These are phyloP conservation scores for Prostheceraeus crozeri DNA, from an alignment of 2,888 invertebrate genomes.

Conservation along the genomic window DNA sequence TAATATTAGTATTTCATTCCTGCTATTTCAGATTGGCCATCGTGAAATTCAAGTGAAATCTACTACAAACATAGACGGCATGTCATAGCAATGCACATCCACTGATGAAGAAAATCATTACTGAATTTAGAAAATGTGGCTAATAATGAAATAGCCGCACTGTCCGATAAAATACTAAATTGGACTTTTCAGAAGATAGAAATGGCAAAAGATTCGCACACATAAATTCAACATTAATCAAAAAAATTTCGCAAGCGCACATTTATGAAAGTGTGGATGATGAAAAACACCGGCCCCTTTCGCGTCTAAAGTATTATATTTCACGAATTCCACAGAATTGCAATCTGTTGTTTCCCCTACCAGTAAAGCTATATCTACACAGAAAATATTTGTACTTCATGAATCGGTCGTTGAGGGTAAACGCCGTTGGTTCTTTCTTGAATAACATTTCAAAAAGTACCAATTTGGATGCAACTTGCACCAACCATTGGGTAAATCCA, in stretches of 20 bases:
- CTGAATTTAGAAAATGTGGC: too few relatives aligned
- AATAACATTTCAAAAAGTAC: neutral
- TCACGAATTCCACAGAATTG: neutral
- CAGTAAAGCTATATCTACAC: neutral
- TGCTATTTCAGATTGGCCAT: too few relatives aligned
- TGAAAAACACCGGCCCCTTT: neutral
- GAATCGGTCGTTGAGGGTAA: neutral
- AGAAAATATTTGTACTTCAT: neutral
- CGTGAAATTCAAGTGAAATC: too few relatives aligned
- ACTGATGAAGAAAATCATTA: too few relatives aligned
- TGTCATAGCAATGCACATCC: too few relatives aligned
- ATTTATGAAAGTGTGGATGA: neutral
- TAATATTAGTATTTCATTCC: too few relatives aligned
- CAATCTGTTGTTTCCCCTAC: neutral
- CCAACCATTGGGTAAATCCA: conserved; percentile 1
- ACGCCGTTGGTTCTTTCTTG: conserved; percentile 9
- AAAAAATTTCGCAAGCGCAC: neutral
- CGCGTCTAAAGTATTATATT: neutral
- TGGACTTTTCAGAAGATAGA: too few relatives aligned
- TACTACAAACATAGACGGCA: too few relatives aligned
- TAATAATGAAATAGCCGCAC: too few relatives aligned
- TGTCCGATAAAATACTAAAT: too few relatives aligned
- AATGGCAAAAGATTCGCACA: too few relatives aligned
- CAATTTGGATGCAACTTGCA: neutral
- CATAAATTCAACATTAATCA: too few relatives aligned